phyloP scores from a whole-genome alignment of 2,113 vertebrate species.

The Thunnus thynnus region DNA sequence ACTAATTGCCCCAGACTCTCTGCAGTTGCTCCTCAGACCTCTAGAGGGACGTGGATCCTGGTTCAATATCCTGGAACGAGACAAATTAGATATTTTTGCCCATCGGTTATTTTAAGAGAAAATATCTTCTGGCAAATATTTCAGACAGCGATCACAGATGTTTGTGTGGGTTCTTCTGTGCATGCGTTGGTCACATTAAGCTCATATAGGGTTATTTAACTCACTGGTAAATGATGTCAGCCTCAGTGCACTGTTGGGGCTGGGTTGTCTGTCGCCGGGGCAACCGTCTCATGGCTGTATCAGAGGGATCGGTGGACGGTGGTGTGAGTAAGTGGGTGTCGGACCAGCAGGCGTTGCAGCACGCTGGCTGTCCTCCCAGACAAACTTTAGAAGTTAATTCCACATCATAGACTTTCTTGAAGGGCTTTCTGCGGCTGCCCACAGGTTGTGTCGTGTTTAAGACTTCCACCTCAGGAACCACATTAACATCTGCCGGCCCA shows the following conservation, averaged over 20 bases:
- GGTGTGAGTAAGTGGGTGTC: not conserved
- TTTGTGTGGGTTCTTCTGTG: not conserved
- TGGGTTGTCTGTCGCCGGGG: conserved; percentile 38
- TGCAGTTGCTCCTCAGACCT: no score
- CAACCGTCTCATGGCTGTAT: conserved; percentile 40
- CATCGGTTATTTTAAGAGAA: not conserved
- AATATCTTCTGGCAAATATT: not conserved
- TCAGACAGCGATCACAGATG: not conserved
- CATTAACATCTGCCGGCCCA: not conserved
- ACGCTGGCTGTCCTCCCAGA: conserved; percentile 37
- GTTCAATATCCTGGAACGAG: no score
- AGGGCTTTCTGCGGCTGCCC: conserved; percentile 17
- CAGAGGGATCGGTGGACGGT: conserved; percentile 19
- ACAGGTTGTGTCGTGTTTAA: not conserved
- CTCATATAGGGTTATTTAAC: not conserved
- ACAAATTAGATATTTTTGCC: not conserved
- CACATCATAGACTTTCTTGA: conserved; percentile 37
- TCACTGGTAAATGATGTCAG: conserved; percentile 41
- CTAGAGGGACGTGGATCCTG: no score
- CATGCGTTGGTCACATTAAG: not conserved
- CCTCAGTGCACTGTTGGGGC: conserved; percentile 26
- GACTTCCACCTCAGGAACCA: conserved; percentile 38
- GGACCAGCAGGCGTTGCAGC: conserved; percentile 23
- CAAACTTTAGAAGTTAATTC: conserved; percentile 25
- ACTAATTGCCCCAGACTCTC: no score